Conservation (phyloP, 2,113 vertebrate genomes). For the Aspiorhynchus laticeps region DNA sequence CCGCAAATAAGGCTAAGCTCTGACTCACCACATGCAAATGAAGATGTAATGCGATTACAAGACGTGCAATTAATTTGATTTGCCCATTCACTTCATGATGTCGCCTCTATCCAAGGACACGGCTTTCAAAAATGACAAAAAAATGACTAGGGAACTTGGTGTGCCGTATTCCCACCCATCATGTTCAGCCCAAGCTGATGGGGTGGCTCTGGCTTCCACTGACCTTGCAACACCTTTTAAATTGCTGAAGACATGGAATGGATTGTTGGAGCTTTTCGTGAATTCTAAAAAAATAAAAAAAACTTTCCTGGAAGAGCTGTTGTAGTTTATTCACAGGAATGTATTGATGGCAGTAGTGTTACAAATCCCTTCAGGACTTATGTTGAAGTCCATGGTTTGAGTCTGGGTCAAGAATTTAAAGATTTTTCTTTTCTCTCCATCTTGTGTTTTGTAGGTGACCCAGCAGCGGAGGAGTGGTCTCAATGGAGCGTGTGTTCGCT, state of each 20-base stretch:
- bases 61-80: constrained; percentile 82
- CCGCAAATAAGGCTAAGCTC: constrained; percentile 69
- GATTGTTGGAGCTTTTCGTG: neutral
- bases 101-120: constrained; percentile 73
- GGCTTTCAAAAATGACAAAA: constrained; percentile 47
- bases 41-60: constrained; percentile 80
- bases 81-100: constrained; percentile 70
- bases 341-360: neutral
- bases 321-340: neutral
- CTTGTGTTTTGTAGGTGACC: constrained; percentile 83
- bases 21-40: constrained; percentile 78
- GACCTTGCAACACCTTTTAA: constrained; percentile 16
- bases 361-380: neutral
- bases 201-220: neutral
- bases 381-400: neutral
- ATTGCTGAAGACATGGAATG: neutral
- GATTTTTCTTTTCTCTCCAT: neutral
- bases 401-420: neutral
- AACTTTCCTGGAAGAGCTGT: neutral
- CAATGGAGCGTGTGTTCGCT: constrained; percentile 98
- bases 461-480: constrained; percentile 96
- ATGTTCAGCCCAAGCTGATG: neutral
- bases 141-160: neutral
- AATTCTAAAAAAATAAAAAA: neutral
- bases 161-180: neutral